Base-by-base conservation (phyloP, 2,797 vertebrate genomes). In the Cetoscarus ocellatus region DNA sequence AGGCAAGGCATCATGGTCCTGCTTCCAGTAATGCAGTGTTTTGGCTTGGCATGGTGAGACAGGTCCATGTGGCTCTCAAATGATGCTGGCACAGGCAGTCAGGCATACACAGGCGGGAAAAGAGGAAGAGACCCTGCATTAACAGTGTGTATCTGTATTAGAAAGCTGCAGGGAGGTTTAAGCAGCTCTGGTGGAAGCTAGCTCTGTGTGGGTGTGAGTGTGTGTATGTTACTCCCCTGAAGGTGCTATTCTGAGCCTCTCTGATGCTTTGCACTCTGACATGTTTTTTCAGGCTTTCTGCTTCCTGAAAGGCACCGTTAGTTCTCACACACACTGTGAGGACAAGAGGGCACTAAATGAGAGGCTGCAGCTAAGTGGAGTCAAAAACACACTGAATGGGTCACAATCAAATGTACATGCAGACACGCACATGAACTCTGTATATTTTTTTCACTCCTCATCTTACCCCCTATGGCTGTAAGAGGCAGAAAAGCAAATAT, bases 41-140 rank as follows among this genome's bases (percentile, higher is more conserved):
- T 47, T 64, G 48, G 64, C 69, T 49, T 69, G 62, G 77, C 6
- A 14, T 36, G 54, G 68, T 7, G 11, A 66, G 74, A 79, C 80
- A 18, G 71, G 58, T 76, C 85, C 81, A 80, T 88, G 88, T 86
- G 89, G 68, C 85, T 77, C 85, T 90, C 89, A 88, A 72, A 80
- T 78, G 79, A 86, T 57, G 78, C 76, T 87, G 86, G 84, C 80
- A 85, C 71, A 53, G 27, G 52, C 83, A 64, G 74, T 70, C 77
- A 75, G 72, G 73, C 62, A 63, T 56, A 73, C 45, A 53, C 61
- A 76, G 50, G 10, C 42, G 61, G 61, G 52, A 77, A 70, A 66
- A 17, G 7, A 65, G 45, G 68, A 62, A 35, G 45, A 38, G 55
- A 49, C 34, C 0, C n/a, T 40, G 49, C 42, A 47, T 66, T 17